Evolutionary conservation across 2,888 invertebrate species (phyloP).

Genomic region (Hanleya hanleyi): DNA sequence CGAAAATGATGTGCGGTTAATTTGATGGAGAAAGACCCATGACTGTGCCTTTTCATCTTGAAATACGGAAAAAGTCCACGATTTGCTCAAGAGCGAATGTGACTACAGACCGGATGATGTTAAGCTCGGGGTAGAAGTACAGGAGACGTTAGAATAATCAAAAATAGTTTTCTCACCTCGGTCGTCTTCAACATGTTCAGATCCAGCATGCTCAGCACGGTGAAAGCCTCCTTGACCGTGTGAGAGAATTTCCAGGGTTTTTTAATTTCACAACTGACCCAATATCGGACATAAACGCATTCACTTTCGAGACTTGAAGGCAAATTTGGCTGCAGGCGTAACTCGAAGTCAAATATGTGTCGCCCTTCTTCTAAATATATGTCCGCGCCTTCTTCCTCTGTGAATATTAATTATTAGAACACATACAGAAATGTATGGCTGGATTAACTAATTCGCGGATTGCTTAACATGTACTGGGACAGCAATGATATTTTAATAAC

Average conservation of each 20-base stretch:
- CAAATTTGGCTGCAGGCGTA: background rate
- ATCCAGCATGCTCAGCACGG: background rate
- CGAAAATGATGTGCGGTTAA: no score
- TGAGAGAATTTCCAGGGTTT: background rate
- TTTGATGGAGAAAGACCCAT: no score
- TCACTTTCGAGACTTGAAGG: background rate
- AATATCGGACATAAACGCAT: background rate
- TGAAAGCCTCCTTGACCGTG: background rate
- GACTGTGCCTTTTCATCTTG: no score
- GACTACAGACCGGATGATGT: no score
- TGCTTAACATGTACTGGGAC: no score
- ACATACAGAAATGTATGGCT: no score
- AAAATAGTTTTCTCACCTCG: background rate
- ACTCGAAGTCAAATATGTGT: background rate
- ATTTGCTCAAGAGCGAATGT: no score
- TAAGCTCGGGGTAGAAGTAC: background rate
- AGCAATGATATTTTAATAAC: no score
- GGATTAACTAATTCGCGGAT: no score
- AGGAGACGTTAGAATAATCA: background rate
- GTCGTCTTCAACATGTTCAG: background rate
- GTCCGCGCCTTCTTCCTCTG: background rate
- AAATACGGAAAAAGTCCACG: no score
- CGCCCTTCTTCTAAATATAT: background rate
- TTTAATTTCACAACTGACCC: background rate
- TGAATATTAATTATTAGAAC: no score